Base-by-base conservation (phyloP, 2,888 invertebrate species). In the Andrena trimmerana region DNA sequence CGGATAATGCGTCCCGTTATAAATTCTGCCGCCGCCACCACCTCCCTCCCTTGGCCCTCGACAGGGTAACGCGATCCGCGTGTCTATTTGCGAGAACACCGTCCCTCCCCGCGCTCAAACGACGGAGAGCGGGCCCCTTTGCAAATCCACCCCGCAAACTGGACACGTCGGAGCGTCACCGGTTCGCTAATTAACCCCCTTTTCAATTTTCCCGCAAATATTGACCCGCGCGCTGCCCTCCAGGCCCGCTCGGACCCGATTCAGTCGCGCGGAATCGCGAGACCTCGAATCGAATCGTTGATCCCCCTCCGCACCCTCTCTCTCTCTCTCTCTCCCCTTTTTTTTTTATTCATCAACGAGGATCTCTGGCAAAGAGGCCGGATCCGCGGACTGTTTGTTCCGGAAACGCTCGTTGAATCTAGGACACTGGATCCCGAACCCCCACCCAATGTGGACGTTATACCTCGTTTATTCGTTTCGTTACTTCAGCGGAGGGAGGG, bases 161-260 rank as follows among this genome's bases (percentile, higher is more conserved):
- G 80, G 29, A 75, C 78, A 76, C 78, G 76, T 78, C 66, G 71
- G 66, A 65, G 72, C 77, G 86, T 78, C 68, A n/a, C 78, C 79
- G 87, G 72, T 69, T 80, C 76, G 80, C 85, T 88, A 88, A 88
- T 88, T 88, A 88, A 88, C 79, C 89, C 79, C 89, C 87, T 88
- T 89, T 88, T 88, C 85, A 88, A 88, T 88, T 87, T 88, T 85
- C 79, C 75, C 78, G 74, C 89, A 88, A 88, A 88, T 88, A 88
- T 88, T 88, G 89, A 88, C 86, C 75, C 73, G 74, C 29, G 75
- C 57, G 66, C 74, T 52, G 57, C 60, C 78, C 24, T 24, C 29
- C 10, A n/a, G 24, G 59, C 8, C 20, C 73, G 75, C 65, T 63
- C 62, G 36, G n/a, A 27, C 54, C 63, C 67, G 67, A 50, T 24